A percentile compares a stretch with the other conserved stretches of the same genome.
phyloP scores from a whole-genome alignment of 2,113 vertebrate genomes.

The Microcebus ravelobensis region DNA sequence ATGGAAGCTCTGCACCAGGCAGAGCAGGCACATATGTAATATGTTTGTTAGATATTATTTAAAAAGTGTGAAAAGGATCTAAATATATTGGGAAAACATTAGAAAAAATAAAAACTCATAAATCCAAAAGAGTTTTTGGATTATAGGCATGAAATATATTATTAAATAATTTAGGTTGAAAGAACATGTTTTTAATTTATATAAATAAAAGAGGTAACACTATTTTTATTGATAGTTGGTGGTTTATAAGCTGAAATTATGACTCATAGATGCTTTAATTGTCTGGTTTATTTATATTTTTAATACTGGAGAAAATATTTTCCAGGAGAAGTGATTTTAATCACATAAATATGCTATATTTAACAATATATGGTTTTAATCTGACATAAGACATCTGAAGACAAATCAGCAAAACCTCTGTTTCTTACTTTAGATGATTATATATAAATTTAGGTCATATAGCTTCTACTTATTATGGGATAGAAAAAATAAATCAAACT shows the following conservation, averaged over 20 bases:
- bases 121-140: not conserved
- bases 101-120: not conserved
- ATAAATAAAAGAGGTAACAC: not conserved
- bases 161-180: not conserved
- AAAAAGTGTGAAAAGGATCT: not conserved
- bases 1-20: not conserved
- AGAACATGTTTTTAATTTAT: not conserved
- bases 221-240: not conserved
- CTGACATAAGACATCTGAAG: conserved; percentile 52
- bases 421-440: conserved; percentile 40
- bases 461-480: not conserved
- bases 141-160: not conserved
- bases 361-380: conserved; percentile 24
- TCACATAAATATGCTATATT: not conserved
- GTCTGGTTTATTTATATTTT: conserved; percentile 24
- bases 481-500: not conserved
- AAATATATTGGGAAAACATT: not conserved
- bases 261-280: not conserved
- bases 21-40: not conserved
- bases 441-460: conserved; percentile 14
- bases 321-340: not conserved
- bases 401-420: conserved; percentile 11
- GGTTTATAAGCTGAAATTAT: not conserved
- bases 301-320: not conserved
- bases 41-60: not conserved